Base-by-base conservation (phyloP, 2,797 vertebrate genomes). In the Salarias fasciatus region DNA sequence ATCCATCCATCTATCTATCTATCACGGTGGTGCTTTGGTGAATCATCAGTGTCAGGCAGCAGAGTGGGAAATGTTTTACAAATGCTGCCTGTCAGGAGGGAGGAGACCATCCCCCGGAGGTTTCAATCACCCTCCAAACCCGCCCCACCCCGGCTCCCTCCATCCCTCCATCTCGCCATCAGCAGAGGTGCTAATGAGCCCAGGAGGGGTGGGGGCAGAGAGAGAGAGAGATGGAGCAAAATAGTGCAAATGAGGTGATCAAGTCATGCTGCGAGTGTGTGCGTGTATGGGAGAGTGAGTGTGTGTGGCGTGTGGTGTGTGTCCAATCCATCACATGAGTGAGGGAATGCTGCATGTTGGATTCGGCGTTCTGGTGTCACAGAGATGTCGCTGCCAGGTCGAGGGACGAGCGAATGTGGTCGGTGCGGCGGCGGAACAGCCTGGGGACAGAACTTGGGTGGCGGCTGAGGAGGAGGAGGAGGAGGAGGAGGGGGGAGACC, bases 21-120 rank as follows among this genome's bases (percentile, higher is more conserved):
- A 65, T 89, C 80, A 66, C 41, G 42, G 60, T 52, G 61, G 59
- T 73, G 77, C 68, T 80, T 72, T 84, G 85, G 87, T 82, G 86
- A 87, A 88, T 85, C 88, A 94, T 93, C 90, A 93, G 91, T 91
- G 82, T 90, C 89, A 90, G 90, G 89, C 91, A 91, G 86, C 75
- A 81, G 94, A 93, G 93, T 93, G 93, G 93, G 89, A 92, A 94
- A 91, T 94, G 94, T 96, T 96, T 96, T 95, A 96, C 95, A 96
- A 96, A 95, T 94, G 94, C 94, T 94, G 94, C 91, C 93, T 94
- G 95, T 97, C 95, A 97, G 94, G 93, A 93, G 94, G 95, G 93
- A 95, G 95, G 94, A 96, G 95, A 96, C 92, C 93, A 93, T 94
- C 94, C 94, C 94, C 91, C 90, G 88, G 94, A 94, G 95, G 93